These are phyloP conservation scores for Myiozetetes cayanensis DNA, from an alignment of 2,113 vertebrate species.

Conservation along the genomic window DNA sequence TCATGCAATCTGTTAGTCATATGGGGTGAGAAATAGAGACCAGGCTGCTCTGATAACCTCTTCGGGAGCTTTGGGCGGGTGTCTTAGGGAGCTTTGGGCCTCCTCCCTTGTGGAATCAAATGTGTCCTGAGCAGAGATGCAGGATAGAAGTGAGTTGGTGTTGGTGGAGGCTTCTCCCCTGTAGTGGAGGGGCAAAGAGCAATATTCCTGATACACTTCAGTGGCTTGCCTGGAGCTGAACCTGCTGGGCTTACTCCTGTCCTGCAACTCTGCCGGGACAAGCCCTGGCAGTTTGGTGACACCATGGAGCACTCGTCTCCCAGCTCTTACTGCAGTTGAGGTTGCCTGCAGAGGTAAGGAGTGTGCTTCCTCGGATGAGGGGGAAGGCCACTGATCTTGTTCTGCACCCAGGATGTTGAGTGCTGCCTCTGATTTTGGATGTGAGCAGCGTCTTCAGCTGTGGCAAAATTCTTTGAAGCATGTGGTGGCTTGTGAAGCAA, in stretches of 20 bases:
- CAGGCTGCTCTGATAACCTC: neutral
- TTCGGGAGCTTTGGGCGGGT: neutral
- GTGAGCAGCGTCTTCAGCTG: neutral
- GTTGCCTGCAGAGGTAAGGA: neutral
- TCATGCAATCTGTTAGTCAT: neutral
- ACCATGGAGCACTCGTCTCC: fast-evolving
- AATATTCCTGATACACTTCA: neutral
- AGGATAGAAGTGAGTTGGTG: neutral
- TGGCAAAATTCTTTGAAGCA: neutral
- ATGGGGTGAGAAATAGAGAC: neutral
- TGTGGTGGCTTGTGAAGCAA: neutral
- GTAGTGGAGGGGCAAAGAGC: neutral
- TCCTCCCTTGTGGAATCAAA: neutral
- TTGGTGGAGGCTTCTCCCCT: neutral
- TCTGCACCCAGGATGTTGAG: neutral
- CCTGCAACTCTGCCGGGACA: neutral
- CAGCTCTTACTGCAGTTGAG: neutral
- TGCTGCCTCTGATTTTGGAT: neutral
- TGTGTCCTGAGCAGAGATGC: neutral
- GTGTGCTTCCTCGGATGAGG: neutral
- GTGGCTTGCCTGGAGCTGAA: neutral
- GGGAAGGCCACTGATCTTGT: neutral
- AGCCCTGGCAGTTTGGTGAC: neutral
- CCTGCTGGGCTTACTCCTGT: neutral
- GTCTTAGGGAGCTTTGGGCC: neutral